Base-by-base conservation (phyloP, 2,888 invertebrate species). In the Vannuccia rotundouncinata region DNA sequence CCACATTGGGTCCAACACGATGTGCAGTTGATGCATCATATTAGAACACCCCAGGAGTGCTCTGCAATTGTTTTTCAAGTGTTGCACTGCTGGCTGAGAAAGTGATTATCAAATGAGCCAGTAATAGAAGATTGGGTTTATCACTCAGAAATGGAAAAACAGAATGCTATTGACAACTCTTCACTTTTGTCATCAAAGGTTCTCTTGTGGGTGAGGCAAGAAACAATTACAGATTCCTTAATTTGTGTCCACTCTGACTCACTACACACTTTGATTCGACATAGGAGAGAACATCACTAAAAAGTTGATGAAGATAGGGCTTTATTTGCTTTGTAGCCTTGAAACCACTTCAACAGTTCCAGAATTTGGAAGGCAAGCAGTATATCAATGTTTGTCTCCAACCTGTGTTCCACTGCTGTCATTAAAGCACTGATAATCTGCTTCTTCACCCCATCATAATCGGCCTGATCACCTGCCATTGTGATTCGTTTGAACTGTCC, bases 391-490 rank as follows among this genome's bases (percentile, higher is more conserved):
- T 66, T 27, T 66, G 66, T 66, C 66, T 66, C 66, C 66, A 66
- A 66, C 66, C 66, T 66, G 66, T 66, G 66, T 66, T 66, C 66
- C 66, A 66, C 66, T 66, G 66, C 66, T 66, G 66, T 66, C 66
- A 66, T 66, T 66, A 66, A 66, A 66, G 66, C 66, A 66, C 66
- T 27, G 66, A 66, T 27, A 66, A 66, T 66, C 66, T 66, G 66
- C 66, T 66, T 66, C 66, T 66, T 66, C 66, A 66, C 66, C 66
- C 22, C 66, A 66, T 66, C 66, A 66, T 66, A 66, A 66, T 66
- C 66, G 66, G 25, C 66, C 66, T 66, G 66, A 66, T 66, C 66
- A 66, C 66, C 66, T 66, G 66, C 13, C 66, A 66, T 17, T 66
- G 66, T 66, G 66, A 66, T 66, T 66, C 66, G 22, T 66, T 66